Evolutionary conservation across 2,113 vertebrate genomes (phyloP), one percentile per base, ranked within the genome.

Genomic region (Puffinus mauretanicus): DNA sequence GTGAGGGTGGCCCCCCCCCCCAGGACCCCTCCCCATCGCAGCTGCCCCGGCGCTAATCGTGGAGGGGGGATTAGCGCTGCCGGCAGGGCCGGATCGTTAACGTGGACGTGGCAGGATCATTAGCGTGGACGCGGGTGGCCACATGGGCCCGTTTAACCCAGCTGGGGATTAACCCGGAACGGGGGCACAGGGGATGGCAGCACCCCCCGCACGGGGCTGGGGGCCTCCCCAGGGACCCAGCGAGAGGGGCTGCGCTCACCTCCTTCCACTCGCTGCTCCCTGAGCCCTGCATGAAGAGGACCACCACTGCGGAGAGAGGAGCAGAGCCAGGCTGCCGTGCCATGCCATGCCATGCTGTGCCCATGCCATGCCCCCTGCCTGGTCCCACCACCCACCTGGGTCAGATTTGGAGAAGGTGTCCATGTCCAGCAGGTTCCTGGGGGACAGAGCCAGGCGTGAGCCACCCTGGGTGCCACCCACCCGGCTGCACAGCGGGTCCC

Each of bases 361-460:
- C 51, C 7, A 1, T 15, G 65, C 77, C 25, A 17, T 79, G 55
- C 29, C 26, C 44, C 19, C 82, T 66, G 30, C n/a, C 51, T 7
- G 0, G 17, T 16, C 71, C 67, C 1, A 11, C 60, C 75, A 97
- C 98, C 95, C 98, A 99, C 99, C 99, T 94, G 99, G 99, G 93
- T 99, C 99, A 38, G 99, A 99, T 90, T 99, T 99, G 72, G 99
- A 99, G 97, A 99, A 99, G 49, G 99, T 99, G 97, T 99, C 99
- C 97, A 99, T 98, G 93, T 99, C 99, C 96, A 99, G 98, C 89
- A 99, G 98, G 96, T 98, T 99, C 98, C 99, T 99, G 93, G 46
- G 86, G 72, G 87, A 97, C 20, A 30, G 91, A 95, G 46, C 46
- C 40, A 58, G 19, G 26, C 1, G 1, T 94, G 22, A 96, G 84